Conservation (phyloP, 30 jellyfish, hydroid and myxozoan genomes). For the Clytia hemisphaerica region DNA sequence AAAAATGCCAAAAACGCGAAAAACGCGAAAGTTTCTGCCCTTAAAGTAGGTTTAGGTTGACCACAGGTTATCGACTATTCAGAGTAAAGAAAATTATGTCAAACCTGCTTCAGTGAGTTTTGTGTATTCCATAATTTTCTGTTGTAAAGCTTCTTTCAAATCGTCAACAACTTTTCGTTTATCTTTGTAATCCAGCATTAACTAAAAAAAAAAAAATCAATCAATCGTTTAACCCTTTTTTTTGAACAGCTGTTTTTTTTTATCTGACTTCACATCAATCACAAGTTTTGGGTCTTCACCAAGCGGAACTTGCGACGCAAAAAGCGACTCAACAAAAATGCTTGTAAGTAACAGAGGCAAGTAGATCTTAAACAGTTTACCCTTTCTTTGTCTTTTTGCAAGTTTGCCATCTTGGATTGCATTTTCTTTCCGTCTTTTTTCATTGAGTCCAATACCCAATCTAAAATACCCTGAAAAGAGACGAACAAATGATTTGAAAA, state of each 20-base stretch:
- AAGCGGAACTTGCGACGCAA: no score
- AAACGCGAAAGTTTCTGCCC: no score
- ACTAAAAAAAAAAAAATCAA: neutral
- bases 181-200: constrained; percentile 84
- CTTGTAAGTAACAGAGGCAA: no score
- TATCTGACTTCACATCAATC: no score
- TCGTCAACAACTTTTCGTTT: constrained; percentile 74
- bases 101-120: constrained; percentile 58
- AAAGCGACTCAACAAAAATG: no score
- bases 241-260: no score
- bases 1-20: no score
- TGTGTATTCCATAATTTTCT: constrained; percentile 67
- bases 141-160: constrained; percentile 63
- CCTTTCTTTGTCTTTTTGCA: constrained; percentile 87
- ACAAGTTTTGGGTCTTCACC: no score
- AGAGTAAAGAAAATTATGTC: no score
- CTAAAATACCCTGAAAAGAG: constrained; percentile 65
- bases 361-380: constrained; percentile 13
- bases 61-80: no score
- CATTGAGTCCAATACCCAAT: constrained; percentile 86
- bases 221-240: neutral
- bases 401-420: constrained; percentile 58
- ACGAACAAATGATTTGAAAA: no score
- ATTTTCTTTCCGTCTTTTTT: constrained; percentile 76
- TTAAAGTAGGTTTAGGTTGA: no score